Base-by-base conservation (phyloP, 1,140 invertebrate species). In the Bombyx mandarina region DNA sequence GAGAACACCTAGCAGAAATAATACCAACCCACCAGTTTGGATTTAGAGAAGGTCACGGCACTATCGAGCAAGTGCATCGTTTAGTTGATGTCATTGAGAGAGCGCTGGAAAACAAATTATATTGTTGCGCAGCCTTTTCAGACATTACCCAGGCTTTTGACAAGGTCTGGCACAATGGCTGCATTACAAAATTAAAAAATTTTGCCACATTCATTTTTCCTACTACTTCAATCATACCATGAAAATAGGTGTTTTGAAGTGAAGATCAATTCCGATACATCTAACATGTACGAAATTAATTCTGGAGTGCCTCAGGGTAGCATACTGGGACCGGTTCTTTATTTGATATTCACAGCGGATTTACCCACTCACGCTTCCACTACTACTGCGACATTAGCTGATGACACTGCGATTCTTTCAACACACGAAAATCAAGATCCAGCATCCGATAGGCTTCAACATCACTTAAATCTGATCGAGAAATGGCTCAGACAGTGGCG, bases 21-120 rank as follows among this genome's bases (percentile, higher is more conserved):
- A 66, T 82, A 43, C 71, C 80, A 8, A 18, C 61, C 6, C 69
- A 77, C 47, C 75, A 83, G 59, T 80, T 79, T 65, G 79, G 76
- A 2, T 80, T 83, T 47, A 43, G 74, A 43, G 46, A 66, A 57
- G 52, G 65, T 3, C 67, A 79, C 10, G 69, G 61, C 56, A 73
- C 71, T 5, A 63, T 67, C 9, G 60, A 80, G 35, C 73, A 77
- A 66, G 56, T 68, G 10, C 52, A 68, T 47, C 54, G 62, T 57
- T 54, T 78, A 8, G 47, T 54, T 7, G 57, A 69, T 45, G 50
- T 42, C 6, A 71, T 80, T 26, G 50, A 43, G 1, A 22, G 63
- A 53, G 45, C 56, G 12, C 50, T 80, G 3, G 66, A 79, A 61
- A 54, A 67, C 47, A 75, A 66, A 67, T 43, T 67, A 53, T 70